Percentiles rank a stretch among this genome's conserved stretches.
Conservation (phyloP, 2,888 invertebrate genomes). For the Tenthredo amoena region DNA sequence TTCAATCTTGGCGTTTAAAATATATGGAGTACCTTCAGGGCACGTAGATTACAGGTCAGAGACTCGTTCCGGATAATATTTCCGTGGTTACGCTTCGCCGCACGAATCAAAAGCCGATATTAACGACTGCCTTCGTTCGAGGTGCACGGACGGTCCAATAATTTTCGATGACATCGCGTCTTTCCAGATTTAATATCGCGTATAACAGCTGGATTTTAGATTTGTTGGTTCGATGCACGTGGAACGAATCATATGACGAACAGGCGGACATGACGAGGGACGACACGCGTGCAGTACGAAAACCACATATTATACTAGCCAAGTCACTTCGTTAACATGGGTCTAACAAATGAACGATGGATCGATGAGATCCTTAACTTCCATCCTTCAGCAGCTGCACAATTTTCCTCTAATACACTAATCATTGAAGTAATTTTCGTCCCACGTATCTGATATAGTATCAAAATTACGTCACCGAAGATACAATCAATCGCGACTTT, state of each 20-base stretch:
- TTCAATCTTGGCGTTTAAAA: background rate
- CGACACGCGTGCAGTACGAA: slow-evolving; percentile 19
- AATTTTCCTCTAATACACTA: background rate
- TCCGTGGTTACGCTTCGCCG: slow-evolving; percentile 56
- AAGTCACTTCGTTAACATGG: slow-evolving; percentile 29
- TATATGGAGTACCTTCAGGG: background rate
- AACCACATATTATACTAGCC: background rate
- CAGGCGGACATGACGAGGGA: slow-evolving; percentile 31
- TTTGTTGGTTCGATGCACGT: slow-evolving; percentile 41
- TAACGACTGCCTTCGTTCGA: slow-evolving; percentile 35
- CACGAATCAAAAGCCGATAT: slow-evolving; percentile 57
- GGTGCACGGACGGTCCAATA: slow-evolving; percentile 50
- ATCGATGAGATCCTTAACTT: slow-evolving; percentile 8
- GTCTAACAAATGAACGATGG: slow-evolving; percentile 1
- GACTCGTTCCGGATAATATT: slow-evolving; percentile 53
- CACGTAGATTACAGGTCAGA: background rate
- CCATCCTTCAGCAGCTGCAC: background rate
- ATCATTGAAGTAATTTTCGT: background rate
- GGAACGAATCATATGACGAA: slow-evolving; percentile 22
- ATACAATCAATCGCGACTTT: background rate
- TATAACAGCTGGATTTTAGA: slow-evolving; percentile 36
- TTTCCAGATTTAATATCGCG: slow-evolving; percentile 53
- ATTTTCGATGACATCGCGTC: slow-evolving; percentile 54
- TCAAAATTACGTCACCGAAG: background rate
- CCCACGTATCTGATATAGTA: background rate